Evolutionary conservation across 2,888 invertebrate genomes (phyloP), one percentile per base, ranked within the genome.

Genomic region (Drosophila algonquin): DNA sequence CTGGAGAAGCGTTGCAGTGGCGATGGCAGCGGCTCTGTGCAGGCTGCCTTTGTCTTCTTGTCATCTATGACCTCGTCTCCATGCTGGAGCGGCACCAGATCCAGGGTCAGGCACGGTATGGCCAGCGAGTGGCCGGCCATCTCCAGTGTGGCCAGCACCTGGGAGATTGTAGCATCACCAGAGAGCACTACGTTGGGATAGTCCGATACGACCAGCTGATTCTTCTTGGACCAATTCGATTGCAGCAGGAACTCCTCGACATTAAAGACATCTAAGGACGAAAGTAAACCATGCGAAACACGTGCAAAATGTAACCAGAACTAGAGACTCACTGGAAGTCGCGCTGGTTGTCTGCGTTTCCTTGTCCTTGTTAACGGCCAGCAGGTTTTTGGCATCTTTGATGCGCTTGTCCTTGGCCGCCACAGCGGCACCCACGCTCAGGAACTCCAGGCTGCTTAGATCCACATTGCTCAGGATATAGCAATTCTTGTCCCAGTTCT

Each of bases 321-420:
- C 12, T 46, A 0, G 2, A 7, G 14, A 7, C 71, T 70, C 81
- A 90, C 90, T 91, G 47, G 72, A 71, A 12, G 73, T 35, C 32
- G 50, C 21, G 6, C 69, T 57, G 14, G 73, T 56, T 52, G 82
- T 83, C 51, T 83, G 83, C 0, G 91, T 84, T 60, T 91, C 90
- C 56, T 91, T 89, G 62, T 87, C 90, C 61, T 91, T 92, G 52
- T 89, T 89, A 5, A 85, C 80, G 8, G 91, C 91, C 8, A 91
- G 91, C 77, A 94, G 93, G 91, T 96, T 95, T 92, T 96, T 95
- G 56, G 95, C 95, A 92, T 97, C 97, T 91, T 97, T 97, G 73
- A 96, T 95, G 51, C 97, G 94, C 91, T 97, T 97, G 92, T 97
- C 97, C 93, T 97, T 97, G 58, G 97, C 97, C 18, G 96, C 96